Base-by-base conservation (phyloP, 23 tunicate species). In the Styela clava region DNA sequence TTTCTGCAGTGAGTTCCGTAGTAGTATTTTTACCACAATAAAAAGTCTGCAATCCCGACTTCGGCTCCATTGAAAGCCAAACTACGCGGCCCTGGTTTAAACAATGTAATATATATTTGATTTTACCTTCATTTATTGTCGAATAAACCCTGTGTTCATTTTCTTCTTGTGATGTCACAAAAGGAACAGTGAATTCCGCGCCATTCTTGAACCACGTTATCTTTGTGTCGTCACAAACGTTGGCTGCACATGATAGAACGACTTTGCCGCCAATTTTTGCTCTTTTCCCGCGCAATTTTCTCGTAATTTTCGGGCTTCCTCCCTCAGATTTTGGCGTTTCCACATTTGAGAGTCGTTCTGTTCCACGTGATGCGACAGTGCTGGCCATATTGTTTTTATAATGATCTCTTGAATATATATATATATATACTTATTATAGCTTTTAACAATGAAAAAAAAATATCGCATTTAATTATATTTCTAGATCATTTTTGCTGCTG, bases 181-280 rank as follows among this genome's bases (percentile, higher is more conserved):
- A 25, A 16, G 71, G 71, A 25, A 67, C 71, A 25, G 71, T 1
- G 31, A 18, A 67, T 67, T 67, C 71, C 16, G 71, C 71, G 23
- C 71, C 71, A 67, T 67, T 67, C 22, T 67, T 67, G 71, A 67
- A 67, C 71, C 71, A 67, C 31, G 71, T 67, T 22, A 67, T 29
- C 30, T 29, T 67, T 27, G 71, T 67, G 31, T 67, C 71, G 16
- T 67, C 71, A 29, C 71, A 22, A 67, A 29, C 71, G 2, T 67
- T 67, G 31, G 71, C 71, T 1, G 71, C 30, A 22, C 71, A 67
- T 25, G 71, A 67, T 29, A 67, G 16, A 16, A 1, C 31, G 32
- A 67, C 71, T 27, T 67, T 67, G 71, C 31, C 31, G 21, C 71
- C 71, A 0, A 67, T 16, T 1, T 67, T 67, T 29, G 71, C 22